These are phyloP conservation scores for Aradus depressus DNA, from an alignment of 2,888 invertebrate genomes.

Conservation along the genomic window DNA sequence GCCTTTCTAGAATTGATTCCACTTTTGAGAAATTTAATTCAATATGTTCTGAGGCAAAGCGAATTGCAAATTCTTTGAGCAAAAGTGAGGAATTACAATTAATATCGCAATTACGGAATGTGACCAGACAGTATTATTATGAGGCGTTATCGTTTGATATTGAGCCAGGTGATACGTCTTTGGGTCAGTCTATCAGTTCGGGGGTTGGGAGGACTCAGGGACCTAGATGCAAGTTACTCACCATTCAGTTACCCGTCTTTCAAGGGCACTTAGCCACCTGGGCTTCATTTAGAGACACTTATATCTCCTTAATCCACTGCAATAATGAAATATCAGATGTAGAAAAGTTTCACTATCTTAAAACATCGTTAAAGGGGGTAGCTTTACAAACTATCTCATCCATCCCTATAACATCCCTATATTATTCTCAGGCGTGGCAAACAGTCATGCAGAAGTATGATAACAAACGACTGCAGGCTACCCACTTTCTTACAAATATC, in stretches of 20 bases:
- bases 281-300: too few species aligned
- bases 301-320: too few species aligned
- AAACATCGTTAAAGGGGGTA: neutral
- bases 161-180: too few species aligned
- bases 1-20: neutral
- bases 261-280: too few species aligned
- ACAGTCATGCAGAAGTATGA: neutral
- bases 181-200: too few species aligned
- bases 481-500: neutral
- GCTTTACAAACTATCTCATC: neutral
- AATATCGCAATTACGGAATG: too few species aligned
- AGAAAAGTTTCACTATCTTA: conserved; percentile 4
- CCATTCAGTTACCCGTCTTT: too few species aligned
- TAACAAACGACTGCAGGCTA: neutral
- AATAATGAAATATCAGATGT: neutral
- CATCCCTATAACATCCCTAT: neutral
- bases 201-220: too few species aligned
- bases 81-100: too few species aligned
- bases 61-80: neutral
- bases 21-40: neutral
- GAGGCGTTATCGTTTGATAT: too few species aligned
- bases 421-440: conserved; percentile 5
- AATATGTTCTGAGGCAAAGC: neutral
- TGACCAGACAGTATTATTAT: too few species aligned
- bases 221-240: too few species aligned